phyloP scores from a whole-genome alignment of 2,888 invertebrate genomes.

The Caenorhabditis macrosperma region DNA sequence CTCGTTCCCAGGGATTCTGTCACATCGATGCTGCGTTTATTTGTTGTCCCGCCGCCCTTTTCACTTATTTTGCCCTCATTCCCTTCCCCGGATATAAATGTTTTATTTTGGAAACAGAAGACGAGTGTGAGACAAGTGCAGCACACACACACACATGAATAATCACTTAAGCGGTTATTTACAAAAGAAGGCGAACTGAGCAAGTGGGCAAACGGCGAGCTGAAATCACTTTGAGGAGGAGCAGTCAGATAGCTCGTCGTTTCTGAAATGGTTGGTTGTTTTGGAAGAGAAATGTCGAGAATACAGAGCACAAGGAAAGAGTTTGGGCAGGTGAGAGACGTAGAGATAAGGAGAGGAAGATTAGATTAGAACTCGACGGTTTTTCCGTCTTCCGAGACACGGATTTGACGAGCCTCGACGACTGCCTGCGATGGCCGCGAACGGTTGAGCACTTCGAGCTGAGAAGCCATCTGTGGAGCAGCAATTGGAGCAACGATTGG shows the following conservation, averaged over 20 bases:
- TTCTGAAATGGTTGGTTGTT: slow-evolving; percentile 15
- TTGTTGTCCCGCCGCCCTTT: not conserved
- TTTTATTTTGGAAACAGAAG: slow-evolving; percentile 7
- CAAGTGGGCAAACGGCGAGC: slow-evolving; percentile 52
- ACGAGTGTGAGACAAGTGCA: not conserved
- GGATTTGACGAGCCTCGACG: slow-evolving; percentile 53
- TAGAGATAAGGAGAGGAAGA: not conserved
- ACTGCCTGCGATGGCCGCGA: slow-evolving; percentile 38
- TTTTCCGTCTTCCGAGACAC: slow-evolving; percentile 55
- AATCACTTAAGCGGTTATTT: slow-evolving; percentile 17
- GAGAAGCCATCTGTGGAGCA: slow-evolving; percentile 31
- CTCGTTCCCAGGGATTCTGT: slow-evolving; percentile 16
- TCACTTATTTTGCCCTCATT: slow-evolving; percentile 45
- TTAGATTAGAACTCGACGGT: slow-evolving; percentile 44
- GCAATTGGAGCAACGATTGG: slow-evolving; percentile 9
- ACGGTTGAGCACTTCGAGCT: slow-evolving; percentile 31
- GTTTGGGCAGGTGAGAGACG: slow-evolving; percentile 52
- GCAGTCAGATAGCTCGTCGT: slow-evolving; percentile 49
- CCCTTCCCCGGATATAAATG: slow-evolving; percentile 28
- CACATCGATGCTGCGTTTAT: not conserved
- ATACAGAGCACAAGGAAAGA: slow-evolving; percentile 38
- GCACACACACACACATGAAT: too few relatives aligned
- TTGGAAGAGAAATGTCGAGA: not conserved
- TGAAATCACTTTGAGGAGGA: slow-evolving; percentile 44
- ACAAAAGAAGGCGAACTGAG: slow-evolving; percentile 55